Evolutionary conservation across 2,888 invertebrate genomes (phyloP).

Genomic region (Coelopa pilipes): DNA sequence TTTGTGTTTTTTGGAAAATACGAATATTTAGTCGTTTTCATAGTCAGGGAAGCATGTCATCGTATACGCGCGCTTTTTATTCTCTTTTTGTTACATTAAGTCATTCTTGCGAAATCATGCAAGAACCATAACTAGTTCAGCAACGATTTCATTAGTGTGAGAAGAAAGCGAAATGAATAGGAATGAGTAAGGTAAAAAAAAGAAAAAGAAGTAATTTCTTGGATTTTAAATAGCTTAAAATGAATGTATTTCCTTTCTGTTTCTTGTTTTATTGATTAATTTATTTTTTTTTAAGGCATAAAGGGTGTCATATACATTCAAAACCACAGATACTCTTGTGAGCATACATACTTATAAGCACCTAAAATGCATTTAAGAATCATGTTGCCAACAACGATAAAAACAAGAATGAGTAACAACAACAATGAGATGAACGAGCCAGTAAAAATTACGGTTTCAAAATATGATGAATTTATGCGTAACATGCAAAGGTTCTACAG

Average conservation of each 20-base stretch:
- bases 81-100: no score
- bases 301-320: no score
- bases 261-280: no score
- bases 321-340: no score
- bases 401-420: constrained; percentile 14
- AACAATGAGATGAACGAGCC: constrained; percentile 14
- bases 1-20: constrained; percentile 25
- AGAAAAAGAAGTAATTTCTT: no score
- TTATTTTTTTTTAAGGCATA: no score
- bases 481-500: constrained; percentile 41
- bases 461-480: constrained; percentile 42
- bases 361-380: not conserved
- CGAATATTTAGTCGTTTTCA: constrained; percentile 34
- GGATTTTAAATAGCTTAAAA: no score
- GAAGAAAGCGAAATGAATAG: not conserved
- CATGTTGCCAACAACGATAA: not conserved
- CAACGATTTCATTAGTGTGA: not conserved
- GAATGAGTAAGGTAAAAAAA: not conserved
- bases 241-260: no score
- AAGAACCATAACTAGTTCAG: not conserved
- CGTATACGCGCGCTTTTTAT: no score
- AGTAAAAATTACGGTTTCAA: constrained; percentile 35
- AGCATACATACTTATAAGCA: not conserved
- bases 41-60: constrained; percentile 33
- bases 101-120: no score